Conservation (phyloP, 2,113 vertebrate genomes). For the Morone saxatilis region DNA sequence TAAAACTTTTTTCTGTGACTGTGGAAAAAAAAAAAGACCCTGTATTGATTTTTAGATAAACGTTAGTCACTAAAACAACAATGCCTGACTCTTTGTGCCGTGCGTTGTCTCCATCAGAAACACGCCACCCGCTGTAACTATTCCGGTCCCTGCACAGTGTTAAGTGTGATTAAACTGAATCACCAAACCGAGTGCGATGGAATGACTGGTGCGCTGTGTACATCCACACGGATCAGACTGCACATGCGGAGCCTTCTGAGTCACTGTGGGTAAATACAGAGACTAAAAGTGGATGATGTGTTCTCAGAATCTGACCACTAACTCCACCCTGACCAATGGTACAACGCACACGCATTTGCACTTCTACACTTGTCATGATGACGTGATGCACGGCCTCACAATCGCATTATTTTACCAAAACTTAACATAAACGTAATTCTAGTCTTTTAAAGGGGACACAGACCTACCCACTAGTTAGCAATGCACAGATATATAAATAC, state of each 20-base stretch:
- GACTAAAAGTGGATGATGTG: constrained; percentile 18
- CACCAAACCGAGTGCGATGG: constrained; percentile 11
- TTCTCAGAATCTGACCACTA: constrained; percentile 22
- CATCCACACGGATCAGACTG: constrained; percentile 23
- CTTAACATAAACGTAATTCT: neutral
- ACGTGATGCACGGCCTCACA: too few relatives aligned
- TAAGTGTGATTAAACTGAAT: constrained; percentile 31
- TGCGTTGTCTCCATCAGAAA: constrained; percentile 17
- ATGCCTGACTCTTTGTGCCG: neutral
- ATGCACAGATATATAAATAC: constrained; percentile 13
- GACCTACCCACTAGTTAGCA: constrained; percentile 4
- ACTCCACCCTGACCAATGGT: constrained; percentile 13
- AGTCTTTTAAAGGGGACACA: constrained; percentile 10
- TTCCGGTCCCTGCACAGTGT: constrained; percentile 24
- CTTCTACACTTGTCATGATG: neutral
- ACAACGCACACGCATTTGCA: neutral
- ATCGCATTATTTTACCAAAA: too few relatives aligned
- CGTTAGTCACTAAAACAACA: neutral
- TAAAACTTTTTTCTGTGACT: neutral
- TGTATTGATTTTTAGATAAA: neutral
- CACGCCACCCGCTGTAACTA: constrained; percentile 22
- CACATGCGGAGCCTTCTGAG: constrained; percentile 15
- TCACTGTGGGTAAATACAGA: constrained; percentile 29
- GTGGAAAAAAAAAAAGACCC: neutral
- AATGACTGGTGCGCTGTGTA: neutral